Evolutionary conservation across 1,140 invertebrate genomes (phyloP), one percentile per base, ranked within the genome.

Genomic region (Idris sp.): DNA sequence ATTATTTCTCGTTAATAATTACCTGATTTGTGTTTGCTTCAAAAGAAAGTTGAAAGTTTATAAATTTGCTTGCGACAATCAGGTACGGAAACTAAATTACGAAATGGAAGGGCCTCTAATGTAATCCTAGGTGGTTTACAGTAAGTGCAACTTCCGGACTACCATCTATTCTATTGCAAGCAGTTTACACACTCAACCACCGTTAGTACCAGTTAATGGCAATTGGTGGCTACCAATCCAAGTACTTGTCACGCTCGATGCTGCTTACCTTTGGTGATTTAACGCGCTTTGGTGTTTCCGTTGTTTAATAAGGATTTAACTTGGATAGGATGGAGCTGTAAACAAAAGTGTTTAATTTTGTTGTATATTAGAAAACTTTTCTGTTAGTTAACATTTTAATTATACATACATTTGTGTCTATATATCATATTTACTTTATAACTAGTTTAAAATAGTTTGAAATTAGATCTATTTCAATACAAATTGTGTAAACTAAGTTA

Each of bases 121-220:
- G 51, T 68, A 68, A 68, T 58, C 64, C 64, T 68, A 35, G 51
- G 51, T 68, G 51, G 64, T 68, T 49, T 58, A 58, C 53, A 68
- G 8, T 26, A 10, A 68, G 40, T 49, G 51, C 36, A 68, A 68
- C 64, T 68, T 67, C 62, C 30, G 8, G 33, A 48, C 41, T 51
- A 19, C 40, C 51, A 48, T 56, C 22, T 56, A 67, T 67, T 56
- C 22, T 56, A 67, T 67, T 67, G 62, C 41, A 16, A 56, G 14
- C 51, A 56, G 49, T 67, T 67, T 56, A 67, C 62, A 67, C 16
- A 67, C 62, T 67, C 25, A 41, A 67, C 41, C 62, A 43, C 41
- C 41, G 51, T 53, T 67, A 67, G 49, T 36, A 51, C 33, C 19
- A 67, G 43, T 41, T 67, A 65, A 65, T 65, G 38, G 48, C 61